phyloP scores from a whole-genome alignment of 2,888 invertebrate genomes.

The Pollenia angustigena region DNA sequence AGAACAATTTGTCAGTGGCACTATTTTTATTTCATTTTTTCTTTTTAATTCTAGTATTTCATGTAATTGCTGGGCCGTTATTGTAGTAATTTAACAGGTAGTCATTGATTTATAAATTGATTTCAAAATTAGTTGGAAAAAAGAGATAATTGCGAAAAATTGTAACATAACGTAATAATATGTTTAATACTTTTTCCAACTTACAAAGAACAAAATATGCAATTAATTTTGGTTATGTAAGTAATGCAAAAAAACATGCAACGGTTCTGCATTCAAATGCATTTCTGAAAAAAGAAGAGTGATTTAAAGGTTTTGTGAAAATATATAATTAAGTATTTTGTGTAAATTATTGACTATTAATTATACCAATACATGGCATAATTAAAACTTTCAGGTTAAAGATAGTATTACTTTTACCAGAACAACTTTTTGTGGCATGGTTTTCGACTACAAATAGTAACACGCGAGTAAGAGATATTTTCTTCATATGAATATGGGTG shows the following conservation, averaged over 20 bases:
- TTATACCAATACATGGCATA: no score
- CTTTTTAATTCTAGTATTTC: neutral
- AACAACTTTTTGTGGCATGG: no score
- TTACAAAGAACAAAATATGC: slow-evolving; percentile 25
- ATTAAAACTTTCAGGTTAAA: no score
- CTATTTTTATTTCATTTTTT: neutral
- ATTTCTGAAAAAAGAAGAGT: neutral
- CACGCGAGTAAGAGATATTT: no score
- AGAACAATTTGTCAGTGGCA: slow-evolving; percentile 3
- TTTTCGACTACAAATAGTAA: no score
- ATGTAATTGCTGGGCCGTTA: slow-evolving; percentile 15
- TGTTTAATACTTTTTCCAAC: neutral
- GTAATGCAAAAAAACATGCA: slow-evolving; percentile 45
- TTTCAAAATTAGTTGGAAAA: neutral
- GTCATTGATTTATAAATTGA: slow-evolving; percentile 36
- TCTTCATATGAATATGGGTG: no score
- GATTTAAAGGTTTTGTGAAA: no score
- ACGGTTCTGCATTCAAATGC: neutral
- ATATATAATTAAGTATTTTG: neutral
- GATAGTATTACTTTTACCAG: no score
- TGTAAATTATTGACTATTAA: no score
- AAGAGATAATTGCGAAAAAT: neutral
- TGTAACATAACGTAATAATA: neutral
- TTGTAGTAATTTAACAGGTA: slow-evolving; percentile 2
- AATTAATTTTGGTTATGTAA: slow-evolving; percentile 32